A percentile compares a stretch with the other conserved stretches of the same genome.
phyloP scores from a whole-genome alignment of 2,113 vertebrate genomes.

The Psophia crepitans region DNA sequence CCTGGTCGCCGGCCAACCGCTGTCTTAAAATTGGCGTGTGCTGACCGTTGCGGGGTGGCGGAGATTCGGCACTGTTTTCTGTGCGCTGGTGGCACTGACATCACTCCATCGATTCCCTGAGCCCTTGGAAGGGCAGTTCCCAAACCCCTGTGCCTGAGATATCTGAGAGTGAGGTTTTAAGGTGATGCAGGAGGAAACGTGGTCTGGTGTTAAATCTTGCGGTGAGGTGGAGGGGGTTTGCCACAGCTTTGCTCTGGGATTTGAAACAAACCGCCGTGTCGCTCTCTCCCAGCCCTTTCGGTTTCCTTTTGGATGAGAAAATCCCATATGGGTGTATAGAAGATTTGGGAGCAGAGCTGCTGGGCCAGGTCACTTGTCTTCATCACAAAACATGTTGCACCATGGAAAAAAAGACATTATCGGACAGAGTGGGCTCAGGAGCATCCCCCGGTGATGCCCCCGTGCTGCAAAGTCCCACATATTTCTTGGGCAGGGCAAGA shows the following conservation, averaged over 20 bases:
- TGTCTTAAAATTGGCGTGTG: neutral
- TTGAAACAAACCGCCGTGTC: fast-evolving
- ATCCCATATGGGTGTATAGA: fast-evolving
- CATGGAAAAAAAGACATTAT: fast-evolving
- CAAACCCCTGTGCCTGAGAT: fast-evolving
- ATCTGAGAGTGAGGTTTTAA: fast-evolving
- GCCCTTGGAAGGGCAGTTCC: neutral
- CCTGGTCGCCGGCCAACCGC: neutral
- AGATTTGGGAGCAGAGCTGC: neutral
- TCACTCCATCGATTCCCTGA: fast-evolving
- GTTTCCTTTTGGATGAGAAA: neutral
- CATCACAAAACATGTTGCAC: neutral
- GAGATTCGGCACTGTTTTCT: fast-evolving
- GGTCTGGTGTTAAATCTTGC: neutral
- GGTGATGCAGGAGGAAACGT: neutral
- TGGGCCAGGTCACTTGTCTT: neutral
- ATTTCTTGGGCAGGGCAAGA: neutral
- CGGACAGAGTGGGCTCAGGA: fast-evolving
- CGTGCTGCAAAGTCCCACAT: fast-evolving
- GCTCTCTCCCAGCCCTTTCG: fast-evolving
- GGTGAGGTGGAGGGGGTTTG: neutral
- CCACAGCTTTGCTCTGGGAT: fast-evolving
- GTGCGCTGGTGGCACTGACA: fast-evolving
- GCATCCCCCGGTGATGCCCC: fast-evolving
- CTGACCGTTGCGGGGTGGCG: fast-evolving